Evolutionary conservation across 2,113 vertebrate species (phyloP), one percentile per base, ranked within the genome.

Genomic region (Clarias macrocephalus): DNA sequence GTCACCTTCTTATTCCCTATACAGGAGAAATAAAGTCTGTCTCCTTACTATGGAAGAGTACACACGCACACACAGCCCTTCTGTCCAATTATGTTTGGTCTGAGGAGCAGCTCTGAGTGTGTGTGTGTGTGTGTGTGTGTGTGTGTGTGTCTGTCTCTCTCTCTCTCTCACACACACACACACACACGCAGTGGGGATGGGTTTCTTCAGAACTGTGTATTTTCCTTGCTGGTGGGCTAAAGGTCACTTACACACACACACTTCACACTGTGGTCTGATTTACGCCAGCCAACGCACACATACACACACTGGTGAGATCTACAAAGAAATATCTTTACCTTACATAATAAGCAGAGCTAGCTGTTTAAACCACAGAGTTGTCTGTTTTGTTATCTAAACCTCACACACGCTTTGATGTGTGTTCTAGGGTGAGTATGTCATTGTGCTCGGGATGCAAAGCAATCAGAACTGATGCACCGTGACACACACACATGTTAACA

Each of bases 311-410:
- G 25, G 25, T 63, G 25, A 65, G 9, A 25, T 65, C 63, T 21
- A 21, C 18, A 60, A 5, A 18, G 59, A 62, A 63, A 13, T 66
- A 28, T 66, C 5, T 66, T n/a, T 28, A 48, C 11, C 12, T 4
- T 13, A 62, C 57, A 59, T 10, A 65, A 23, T 13, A 18, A 42
- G 33, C 13, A 1, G 18, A 11, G 18, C 33, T 37, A 1, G 15
- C 3, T 92, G 89, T 92, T 87, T 92, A 89, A 89, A 60, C 30
- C 33, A 42, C 33, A 75, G 19, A 75, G 42, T 75, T 52, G 37
- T 52, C 21, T 0, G 37, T 75, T 75, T 75, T 52, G 25, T 75
- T 1, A 52, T 75, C 72, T 75, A 52, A 48, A 75, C 37, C 19
- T 42, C 72, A 75, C 72, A 75, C 72, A 75, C 16, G 33, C n/a